Percentiles rank a stretch among this genome's conserved stretches.
Evolutionary conservation across 2,888 invertebrate species (phyloP).

Genomic region (Euzetes globulus): DNA sequence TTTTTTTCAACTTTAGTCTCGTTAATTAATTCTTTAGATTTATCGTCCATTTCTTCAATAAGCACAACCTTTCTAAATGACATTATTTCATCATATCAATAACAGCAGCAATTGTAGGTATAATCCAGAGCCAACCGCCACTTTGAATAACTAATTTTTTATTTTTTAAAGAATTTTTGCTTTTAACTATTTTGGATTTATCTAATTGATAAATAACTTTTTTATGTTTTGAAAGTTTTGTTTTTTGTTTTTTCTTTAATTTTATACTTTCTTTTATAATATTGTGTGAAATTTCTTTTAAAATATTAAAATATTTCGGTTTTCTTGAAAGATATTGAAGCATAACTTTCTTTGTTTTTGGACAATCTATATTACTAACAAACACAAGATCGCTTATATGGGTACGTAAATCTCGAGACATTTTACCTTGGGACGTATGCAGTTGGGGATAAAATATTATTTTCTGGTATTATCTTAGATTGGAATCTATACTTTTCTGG

Average conservation of each 20-base stretch:
- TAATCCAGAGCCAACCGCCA: conserved; percentile 15
- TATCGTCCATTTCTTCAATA: not conserved
- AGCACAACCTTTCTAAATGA: conserved; percentile 9
- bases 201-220: not conserved
- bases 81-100: not conserved
- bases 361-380: not conserved
- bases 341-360: not conserved
- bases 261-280: not conserved
- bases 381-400: not conserved
- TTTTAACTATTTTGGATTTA: not conserved
- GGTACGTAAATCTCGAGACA: not conserved
- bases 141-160: conserved; percentile 5
- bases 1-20: not conserved
- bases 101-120: not conserved
- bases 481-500: conserved; percentile 20
- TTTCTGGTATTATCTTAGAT: conserved; percentile 16
- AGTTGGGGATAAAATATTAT: not conserved
- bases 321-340: not conserved
- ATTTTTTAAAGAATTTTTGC: not conserved
- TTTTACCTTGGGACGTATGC: not conserved
- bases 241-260: too few species aligned
- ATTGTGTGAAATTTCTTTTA: not conserved
- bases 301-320: not conserved
- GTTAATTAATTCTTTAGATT: not conserved
- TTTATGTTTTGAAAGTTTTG: not conserved